Conservation (phyloP, 1,140 invertebrate species). For the Temnothorax longispinosus region DNA sequence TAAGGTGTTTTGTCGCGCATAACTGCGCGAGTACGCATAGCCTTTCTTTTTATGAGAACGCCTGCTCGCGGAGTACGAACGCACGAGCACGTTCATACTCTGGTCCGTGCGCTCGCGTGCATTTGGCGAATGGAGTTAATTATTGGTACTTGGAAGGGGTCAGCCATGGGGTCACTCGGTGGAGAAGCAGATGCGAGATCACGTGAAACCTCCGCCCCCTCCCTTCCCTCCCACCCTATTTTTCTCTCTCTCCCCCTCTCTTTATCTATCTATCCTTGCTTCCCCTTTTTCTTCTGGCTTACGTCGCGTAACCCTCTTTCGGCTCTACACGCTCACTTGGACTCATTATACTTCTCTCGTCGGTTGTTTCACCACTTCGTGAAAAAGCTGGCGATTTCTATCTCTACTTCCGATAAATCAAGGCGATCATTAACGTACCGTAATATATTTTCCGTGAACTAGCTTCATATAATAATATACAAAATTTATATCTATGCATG, state of each 20-base stretch:
- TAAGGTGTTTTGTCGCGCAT: slow-evolving; percentile 54
- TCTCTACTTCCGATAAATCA: background rate
- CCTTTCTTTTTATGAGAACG: slow-evolving; percentile 70
- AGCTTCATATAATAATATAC: background rate
- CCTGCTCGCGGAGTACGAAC: slow-evolving; percentile 53
- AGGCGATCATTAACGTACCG: background rate
- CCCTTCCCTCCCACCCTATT: background rate
- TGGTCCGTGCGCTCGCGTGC: slow-evolving; percentile 57
- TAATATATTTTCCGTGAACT: background rate
- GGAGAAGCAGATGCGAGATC: slow-evolving; percentile 79
- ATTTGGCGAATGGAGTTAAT: slow-evolving; percentile 78
- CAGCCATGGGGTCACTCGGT: slow-evolving; percentile 75
- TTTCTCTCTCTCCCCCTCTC: slow-evolving; percentile 1
- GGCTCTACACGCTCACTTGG: slow-evolving; percentile 6
- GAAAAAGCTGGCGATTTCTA: background rate
- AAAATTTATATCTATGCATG: background rate
- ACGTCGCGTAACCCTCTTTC: slow-evolving; percentile 21
- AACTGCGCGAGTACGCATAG: slow-evolving; percentile 61
- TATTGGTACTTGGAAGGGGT: slow-evolving; percentile 81
- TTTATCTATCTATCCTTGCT: background rate
- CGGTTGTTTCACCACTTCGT: background rate
- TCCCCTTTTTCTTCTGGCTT: slow-evolving; percentile 23
- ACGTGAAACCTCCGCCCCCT: slow-evolving; percentile 72
- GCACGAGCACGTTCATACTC: slow-evolving; percentile 65
- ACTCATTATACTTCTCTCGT: slow-evolving; percentile 12